Evolutionary conservation across 2,797 vertebrate genomes (phyloP).

Genomic region (Danio albolineatus): DNA sequence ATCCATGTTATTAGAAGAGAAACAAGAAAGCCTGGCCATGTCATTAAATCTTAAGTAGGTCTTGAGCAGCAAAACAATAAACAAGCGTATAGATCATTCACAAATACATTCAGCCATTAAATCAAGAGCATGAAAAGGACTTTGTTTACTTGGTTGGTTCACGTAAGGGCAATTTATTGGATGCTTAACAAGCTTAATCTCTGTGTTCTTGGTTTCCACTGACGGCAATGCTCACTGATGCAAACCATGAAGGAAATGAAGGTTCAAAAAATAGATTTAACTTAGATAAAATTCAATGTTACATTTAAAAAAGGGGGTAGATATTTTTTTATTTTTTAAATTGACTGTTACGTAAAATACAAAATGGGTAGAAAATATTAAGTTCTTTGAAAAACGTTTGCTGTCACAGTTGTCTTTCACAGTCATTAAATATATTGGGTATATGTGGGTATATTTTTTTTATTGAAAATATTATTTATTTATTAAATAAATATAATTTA

Average conservation of each 20-base stretch:
- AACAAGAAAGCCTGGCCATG: constrained; percentile 3
- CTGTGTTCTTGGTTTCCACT: constrained; percentile 3
- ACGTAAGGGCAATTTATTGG: constrained; percentile 7
- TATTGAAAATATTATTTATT: too few relatives aligned
- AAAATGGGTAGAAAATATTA: too few relatives aligned
- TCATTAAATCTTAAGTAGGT: constrained; percentile 12
- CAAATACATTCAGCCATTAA: constrained; percentile 21
- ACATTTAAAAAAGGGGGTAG: too few relatives aligned
- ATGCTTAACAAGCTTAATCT: constrained; percentile 28
- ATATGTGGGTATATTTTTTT: too few relatives aligned
- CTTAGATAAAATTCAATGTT: background rate
- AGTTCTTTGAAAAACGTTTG: too few relatives aligned
- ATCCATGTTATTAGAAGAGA: background rate
- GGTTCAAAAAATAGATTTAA: too few relatives aligned
- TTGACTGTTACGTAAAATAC: too few relatives aligned
- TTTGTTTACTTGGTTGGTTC: constrained; percentile 29
- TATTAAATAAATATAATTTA: too few relatives aligned
- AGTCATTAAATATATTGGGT: too few relatives aligned
- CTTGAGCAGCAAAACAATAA: constrained; percentile 22
- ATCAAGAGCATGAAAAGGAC: constrained; percentile 15
- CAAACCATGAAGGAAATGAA: constrained; percentile 16
- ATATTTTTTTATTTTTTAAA: too few relatives aligned
- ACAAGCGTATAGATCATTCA: background rate
- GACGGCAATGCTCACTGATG: constrained; percentile 11
- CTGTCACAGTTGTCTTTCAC: too few relatives aligned